phyloP scores from a whole-genome alignment of 2,797 vertebrate species.

The Enteromius fasciolatus region DNA sequence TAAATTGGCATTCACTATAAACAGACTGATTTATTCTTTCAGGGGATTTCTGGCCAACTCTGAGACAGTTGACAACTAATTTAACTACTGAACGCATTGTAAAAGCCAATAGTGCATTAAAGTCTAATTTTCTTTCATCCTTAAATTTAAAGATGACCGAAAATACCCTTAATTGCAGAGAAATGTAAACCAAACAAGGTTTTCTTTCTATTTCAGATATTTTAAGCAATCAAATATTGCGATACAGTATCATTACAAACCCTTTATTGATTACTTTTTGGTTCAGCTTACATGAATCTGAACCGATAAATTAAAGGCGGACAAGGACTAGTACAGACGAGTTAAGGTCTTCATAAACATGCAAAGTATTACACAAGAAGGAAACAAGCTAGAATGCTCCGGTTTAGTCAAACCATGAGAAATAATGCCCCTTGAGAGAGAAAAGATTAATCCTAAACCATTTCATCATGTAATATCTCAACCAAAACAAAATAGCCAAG shows the following conservation, averaged over 20 bases:
- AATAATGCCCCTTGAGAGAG: not conserved
- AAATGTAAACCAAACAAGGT: not conserved
- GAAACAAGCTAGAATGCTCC: not conserved
- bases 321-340: not conserved
- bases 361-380: not conserved
- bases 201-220: not conserved
- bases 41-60: conserved; percentile 10
- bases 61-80: not conserved
- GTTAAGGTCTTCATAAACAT: not conserved
- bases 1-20: not conserved
- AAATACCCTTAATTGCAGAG: not conserved
- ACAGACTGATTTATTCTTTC: not conserved
- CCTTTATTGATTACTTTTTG: not conserved
- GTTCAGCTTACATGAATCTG: not conserved
- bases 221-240: not conserved
- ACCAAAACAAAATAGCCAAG: not conserved
- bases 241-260: not conserved
- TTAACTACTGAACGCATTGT: not conserved
- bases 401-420: not conserved
- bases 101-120: not conserved
- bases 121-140: not conserved
- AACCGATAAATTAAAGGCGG: not conserved
- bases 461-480: conserved; percentile 21
- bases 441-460: not conserved
- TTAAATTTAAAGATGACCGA: not conserved